Evolutionary conservation across 1,140 invertebrate species (phyloP), one percentile per base, ranked within the genome.

Genomic region (Drosophila ohnishii): DNA sequence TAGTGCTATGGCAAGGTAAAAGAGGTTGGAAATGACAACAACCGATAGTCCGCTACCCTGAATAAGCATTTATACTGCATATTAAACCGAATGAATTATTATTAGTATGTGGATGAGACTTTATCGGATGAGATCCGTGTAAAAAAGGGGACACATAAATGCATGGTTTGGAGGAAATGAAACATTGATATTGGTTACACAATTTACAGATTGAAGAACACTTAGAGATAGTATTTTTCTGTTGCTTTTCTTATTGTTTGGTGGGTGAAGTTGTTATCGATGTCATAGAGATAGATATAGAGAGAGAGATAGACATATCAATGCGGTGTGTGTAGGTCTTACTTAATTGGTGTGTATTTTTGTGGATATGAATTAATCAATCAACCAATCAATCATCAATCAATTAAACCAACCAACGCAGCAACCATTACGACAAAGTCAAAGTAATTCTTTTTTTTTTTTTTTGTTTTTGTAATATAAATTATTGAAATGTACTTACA

Each of bases 341-440:
- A 76, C 65, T 76, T 80, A 69, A 80, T 61, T 62, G 75, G 61
- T 76, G 78, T 71, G 80, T 86, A 72, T 80, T 63, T 77, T 77
- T 80, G 83, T 85, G 70, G 56, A 90, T 75, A 76, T 76, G 73
- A 78, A 77, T 77, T 77, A 77, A 77, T 77, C 63, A 76, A 82
- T 83, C 80, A 82, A 84, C 62, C 80, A 83, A 83, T 80, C 80
- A 84, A 77, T 87, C 84, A 78, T 84, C 82, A 86, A 90, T 90
- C 80, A 87, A 72, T 72, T 71, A 72, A 72, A 90, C 81, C 88
- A 90, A 90, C 89, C 89, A 90, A 90, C 89, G 83, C 85, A 90
- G 85, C 85, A 90, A 90, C 89, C 89, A 90, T 91, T 91, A 91
- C 90, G 90, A 91, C 90, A 91, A 91, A 84, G 90, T 85, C 85